Base-by-base conservation (phyloP, 2,797 vertebrate species). In the Paratrypauchen microcephalus region DNA sequence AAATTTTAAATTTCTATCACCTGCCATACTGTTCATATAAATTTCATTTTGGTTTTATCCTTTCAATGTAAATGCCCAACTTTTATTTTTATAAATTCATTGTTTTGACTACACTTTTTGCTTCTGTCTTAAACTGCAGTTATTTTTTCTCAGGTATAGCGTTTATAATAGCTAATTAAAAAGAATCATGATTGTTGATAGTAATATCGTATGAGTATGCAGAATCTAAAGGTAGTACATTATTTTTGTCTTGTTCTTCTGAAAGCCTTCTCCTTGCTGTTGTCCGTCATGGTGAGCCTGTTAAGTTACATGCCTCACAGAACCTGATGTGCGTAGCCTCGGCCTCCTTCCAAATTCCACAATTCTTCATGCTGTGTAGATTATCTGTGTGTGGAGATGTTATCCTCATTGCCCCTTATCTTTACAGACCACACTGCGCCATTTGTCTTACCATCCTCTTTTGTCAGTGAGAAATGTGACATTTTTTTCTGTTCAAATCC, bases 331-430 rank as follows among this genome's bases (percentile, higher is more conserved):
- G 65, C 15, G 19, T 32, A 65, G 24, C 32, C 69, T 69, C 54
- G n/a, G 48, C 69, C 73, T 74, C 64, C 65, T 65, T 62, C 63
- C 71, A 76, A 82, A 87, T 86, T 86, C 87, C 78, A 82, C 71
- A 41, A 72, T 65, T 79, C 66, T 80, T 86, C 82, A 80, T 45
- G 55, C 75, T 73, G 48, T 39, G 66, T 70, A 75, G 50, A 80
- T 83, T 70, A 78, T 77, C 60, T 5, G 12, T 16, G 6, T 39
- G 69, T 69, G 73, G 62, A 65, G 68, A 74, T 77, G 69, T 71
- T 73, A 59, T 86, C 69, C 67, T 65, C 48, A 62, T 78, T 55
- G 21, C 70, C 64, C 61, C 52, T 76, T 71, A 58, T 77, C 79
- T 61, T 67, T 5, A 28, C 66, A 24, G 48, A 50, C 48, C 65